Percentiles rank a stretch among this genome's conserved stretches.
Conservation (phyloP, 2,888 invertebrate species). For the Choreutis nemorana region DNA sequence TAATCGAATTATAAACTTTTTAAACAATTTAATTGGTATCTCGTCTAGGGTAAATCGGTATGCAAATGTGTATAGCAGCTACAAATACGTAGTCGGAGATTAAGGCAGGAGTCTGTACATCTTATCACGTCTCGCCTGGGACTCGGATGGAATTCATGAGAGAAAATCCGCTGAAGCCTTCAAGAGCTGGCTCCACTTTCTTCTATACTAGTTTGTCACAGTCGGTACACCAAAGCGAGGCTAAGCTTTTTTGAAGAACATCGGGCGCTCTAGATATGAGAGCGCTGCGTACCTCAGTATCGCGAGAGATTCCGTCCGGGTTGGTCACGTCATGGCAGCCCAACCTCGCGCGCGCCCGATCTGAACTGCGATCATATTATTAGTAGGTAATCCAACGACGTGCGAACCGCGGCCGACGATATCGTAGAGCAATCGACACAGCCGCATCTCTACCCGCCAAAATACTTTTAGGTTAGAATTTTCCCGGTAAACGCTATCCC, state of each 20-base stretch:
- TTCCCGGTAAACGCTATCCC: slow-evolving; percentile 35
- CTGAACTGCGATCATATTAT: slow-evolving; percentile 38
- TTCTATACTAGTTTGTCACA: too few relatives aligned
- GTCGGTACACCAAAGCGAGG: too few relatives aligned
- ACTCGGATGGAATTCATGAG: too few relatives aligned
- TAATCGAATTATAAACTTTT: too few relatives aligned
- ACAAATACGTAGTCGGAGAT: too few relatives aligned
- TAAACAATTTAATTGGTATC: too few relatives aligned
- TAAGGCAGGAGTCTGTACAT: too few relatives aligned
- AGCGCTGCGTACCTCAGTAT: slow-evolving; percentile 28
- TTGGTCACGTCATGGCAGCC: slow-evolving; percentile 34
- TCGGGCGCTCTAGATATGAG: slow-evolving; percentile 33
- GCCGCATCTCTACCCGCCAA: slow-evolving; percentile 15
- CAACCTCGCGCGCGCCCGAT: slow-evolving; percentile 27
- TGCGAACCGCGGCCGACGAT: slow-evolving; percentile 28
- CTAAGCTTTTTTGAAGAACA: slow-evolving; percentile 37
- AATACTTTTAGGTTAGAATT: slow-evolving; percentile 31
- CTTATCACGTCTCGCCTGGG: too few relatives aligned
- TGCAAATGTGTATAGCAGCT: too few relatives aligned
- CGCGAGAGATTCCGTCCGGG: slow-evolving; percentile 40
- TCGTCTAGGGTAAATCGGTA: too few relatives aligned
- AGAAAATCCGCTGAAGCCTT: too few relatives aligned
- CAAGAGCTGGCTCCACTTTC: too few relatives aligned
- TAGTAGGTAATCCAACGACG: slow-evolving; percentile 35
- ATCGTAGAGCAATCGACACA: slow-evolving; percentile 31